phyloP scores from a whole-genome alignment of 2,113 vertebrate genomes.

The Lota lota region DNA sequence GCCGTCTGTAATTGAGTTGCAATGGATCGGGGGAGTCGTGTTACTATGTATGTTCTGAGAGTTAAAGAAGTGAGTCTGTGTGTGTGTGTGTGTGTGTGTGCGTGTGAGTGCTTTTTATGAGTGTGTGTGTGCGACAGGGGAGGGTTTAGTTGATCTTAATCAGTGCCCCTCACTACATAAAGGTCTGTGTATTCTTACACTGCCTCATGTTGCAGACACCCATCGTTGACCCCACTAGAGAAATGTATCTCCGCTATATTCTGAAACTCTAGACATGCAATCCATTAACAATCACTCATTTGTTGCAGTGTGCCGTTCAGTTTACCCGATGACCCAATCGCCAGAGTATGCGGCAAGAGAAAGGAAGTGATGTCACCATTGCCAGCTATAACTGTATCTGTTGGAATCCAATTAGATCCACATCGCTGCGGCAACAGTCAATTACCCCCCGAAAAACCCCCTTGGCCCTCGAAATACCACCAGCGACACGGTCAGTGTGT shows the following conservation, averaged over 20 bases:
- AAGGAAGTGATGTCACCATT: constrained; percentile 68
- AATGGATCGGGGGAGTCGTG: too few relatives aligned
- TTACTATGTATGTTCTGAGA: too few relatives aligned
- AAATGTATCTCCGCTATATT: constrained; percentile 5
- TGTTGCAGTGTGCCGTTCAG: constrained; percentile 49
- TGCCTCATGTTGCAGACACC: background rate
- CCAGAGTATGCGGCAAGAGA: constrained; percentile 59
- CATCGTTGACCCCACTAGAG: constrained; percentile 22
- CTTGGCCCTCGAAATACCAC: constrained; percentile 50
- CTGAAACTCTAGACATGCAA: constrained; percentile 27
- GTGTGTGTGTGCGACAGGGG: too few relatives aligned
- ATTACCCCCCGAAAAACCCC: constrained; percentile 29
- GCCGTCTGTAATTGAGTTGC: too few relatives aligned
- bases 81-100: too few relatives aligned
- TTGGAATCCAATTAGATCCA: constrained; percentile 70
- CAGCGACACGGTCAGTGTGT: constrained; percentile 41
- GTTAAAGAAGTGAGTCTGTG: too few relatives aligned
- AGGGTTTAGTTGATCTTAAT: too few relatives aligned
- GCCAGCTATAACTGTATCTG: constrained; percentile 64
- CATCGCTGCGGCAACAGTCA: constrained; percentile 53
- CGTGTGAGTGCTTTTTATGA: too few relatives aligned
- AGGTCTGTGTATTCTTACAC: background rate
- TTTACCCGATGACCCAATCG: constrained; percentile 61
- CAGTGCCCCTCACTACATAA: too few relatives aligned
- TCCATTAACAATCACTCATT: constrained; percentile 67